Evolutionary conservation across 2,113 vertebrate genomes (phyloP).

Genomic region (Tyrannus savana): DNA sequence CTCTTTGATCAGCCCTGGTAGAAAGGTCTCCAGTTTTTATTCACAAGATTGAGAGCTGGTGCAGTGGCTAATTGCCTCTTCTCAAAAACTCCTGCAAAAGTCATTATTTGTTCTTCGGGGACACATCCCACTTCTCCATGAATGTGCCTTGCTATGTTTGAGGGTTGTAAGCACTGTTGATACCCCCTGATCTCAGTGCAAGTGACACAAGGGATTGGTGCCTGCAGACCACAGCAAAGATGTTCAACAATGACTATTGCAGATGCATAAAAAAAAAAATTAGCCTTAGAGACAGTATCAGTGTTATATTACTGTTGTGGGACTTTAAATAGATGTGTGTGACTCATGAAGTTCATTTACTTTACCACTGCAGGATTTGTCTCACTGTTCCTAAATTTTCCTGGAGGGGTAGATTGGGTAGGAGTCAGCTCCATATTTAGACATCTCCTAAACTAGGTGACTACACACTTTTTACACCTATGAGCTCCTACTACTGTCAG

Average conservation of each 20-base stretch:
- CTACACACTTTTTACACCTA: not conserved
- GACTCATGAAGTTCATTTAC: not conserved
- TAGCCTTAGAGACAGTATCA: not conserved
- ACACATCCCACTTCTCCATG: not conserved
- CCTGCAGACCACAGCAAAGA: not conserved
- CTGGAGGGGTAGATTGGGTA: not conserved
- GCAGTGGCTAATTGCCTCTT: not conserved
- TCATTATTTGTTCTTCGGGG: not conserved
- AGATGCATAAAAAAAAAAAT: not conserved
- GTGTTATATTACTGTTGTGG: not conserved
- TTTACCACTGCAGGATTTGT: not conserved
- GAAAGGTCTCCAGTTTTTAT: not conserved
- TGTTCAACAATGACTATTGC: not conserved
- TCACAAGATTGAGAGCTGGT: not conserved
- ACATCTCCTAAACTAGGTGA: not conserved
- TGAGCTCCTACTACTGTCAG: not conserved
- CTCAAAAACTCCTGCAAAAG: not conserved
- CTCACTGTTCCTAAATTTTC: not conserved
- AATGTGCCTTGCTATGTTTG: not conserved
- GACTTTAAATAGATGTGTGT: not conserved
- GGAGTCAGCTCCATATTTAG: not conserved
- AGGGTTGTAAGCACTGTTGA: not conserved
- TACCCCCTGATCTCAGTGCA: not conserved
- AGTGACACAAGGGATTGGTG: not conserved
- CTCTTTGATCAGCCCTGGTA: not conserved